phyloP scores from a whole-genome alignment of 2,888 invertebrate genomes.

The Elegia similella region DNA sequence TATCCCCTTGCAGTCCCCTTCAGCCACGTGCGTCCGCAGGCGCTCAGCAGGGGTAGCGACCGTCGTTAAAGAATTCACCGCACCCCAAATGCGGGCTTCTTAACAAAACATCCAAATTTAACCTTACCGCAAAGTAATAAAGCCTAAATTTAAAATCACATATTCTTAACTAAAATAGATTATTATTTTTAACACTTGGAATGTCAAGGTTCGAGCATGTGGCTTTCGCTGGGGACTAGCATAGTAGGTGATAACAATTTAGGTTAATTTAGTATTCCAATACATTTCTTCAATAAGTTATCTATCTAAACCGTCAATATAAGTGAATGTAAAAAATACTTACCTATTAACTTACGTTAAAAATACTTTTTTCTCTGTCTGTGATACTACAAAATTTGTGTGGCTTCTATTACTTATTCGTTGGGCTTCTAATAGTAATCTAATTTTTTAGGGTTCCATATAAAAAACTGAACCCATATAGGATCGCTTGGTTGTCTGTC shows the following conservation, averaged over 20 bases:
- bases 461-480: no score
- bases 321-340: no score
- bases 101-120: constrained; percentile 33
- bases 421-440: no score
- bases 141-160: constrained; percentile 43
- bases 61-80: constrained; percentile 61
- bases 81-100: constrained; percentile 71
- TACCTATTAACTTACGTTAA: no score
- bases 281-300: not conserved
- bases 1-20: constrained; percentile 45
- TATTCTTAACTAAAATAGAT: constrained; percentile 60
- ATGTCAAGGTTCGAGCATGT: constrained; percentile 78
- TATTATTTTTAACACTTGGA: constrained; percentile 77
- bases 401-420: no score
- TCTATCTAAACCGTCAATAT: no score
- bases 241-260: constrained; percentile 63
- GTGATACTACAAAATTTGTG: no score
- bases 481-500: no score
- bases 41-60: constrained; percentile 70
- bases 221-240: constrained; percentile 64
- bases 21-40: constrained; percentile 74
- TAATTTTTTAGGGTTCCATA: no score
- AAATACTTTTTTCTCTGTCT: no score
- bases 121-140: constrained; percentile 46
- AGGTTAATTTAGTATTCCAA: constrained; percentile 12